Evolutionary conservation across 1,140 invertebrate species (phyloP), one percentile per base, ranked within the genome.

Genomic region (Telenomus remus): DNA sequence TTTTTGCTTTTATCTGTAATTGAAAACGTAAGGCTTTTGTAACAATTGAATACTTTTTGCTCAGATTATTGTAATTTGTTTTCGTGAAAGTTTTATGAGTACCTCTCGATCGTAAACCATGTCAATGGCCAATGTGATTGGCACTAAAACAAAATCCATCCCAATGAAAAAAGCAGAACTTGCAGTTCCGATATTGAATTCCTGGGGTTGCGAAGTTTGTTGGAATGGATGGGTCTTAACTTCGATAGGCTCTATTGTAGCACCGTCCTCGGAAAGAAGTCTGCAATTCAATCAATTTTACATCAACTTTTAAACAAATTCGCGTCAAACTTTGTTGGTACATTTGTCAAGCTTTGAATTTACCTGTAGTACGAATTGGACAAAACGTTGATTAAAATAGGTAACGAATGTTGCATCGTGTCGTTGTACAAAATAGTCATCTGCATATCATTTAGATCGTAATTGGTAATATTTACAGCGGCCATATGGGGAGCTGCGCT

Each of bases 61-160:
- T 19, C 37, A 50, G 37, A n/a, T 15, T 15, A 10, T 11, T 15
- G 13, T n/a, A 37, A 13, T 14, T 9, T 4, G 19, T 19, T 49
- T 49, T 19, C 10, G 8, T 19, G 19, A 6, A 27, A 19, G 14
- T 49, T 49, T 34, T 27, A 77, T 76, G n/a, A n/a, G 84, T 88
- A 96, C 95, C 90, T 96, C 93, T 84, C 94, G 89, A 87, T 96
- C 95, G 79, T 94, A 92, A 0, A 96, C 94, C 86, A 95, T 92
- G 60, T 95, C 93, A n/a, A 94, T 91, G 9, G 92, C 92, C 72
- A 96, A 88, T 35, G 92, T 93, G 49, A 94, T 91, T 0, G 94
- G 92, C 35, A 95, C 90, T 43, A 94, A 82, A 1, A 93, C 91
- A 80, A 95, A 94, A 49, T 93, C 92, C 91, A 95, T 92, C 9